These are phyloP conservation scores for Heterohyrax brucei DNA, from an alignment of 2,797 vertebrate species.

Conservation along the genomic window DNA sequence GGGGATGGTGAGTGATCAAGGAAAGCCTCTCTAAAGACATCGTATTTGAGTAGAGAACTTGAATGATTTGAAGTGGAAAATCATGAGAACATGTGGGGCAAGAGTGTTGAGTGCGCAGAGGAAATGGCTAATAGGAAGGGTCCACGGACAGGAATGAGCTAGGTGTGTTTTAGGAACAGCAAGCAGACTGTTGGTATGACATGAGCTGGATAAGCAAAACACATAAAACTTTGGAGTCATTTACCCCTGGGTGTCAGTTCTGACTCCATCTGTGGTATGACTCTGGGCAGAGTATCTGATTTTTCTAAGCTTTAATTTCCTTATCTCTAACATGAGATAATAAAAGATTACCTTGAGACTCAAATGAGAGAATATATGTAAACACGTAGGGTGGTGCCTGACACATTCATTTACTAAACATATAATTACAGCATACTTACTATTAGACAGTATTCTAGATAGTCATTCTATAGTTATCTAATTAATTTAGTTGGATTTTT, in stretches of 20 bases:
- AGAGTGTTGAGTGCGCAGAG: slow-evolving; percentile 3
- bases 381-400: slow-evolving; percentile 4
- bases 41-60: slow-evolving; percentile 44
- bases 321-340: slow-evolving; percentile 61
- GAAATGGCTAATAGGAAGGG: slow-evolving; percentile 6
- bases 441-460: background rate
- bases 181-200: background rate
- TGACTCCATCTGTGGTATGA: slow-evolving; percentile 61
- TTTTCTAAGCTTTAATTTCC: slow-evolving; percentile 56
- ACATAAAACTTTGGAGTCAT: slow-evolving; percentile 12
- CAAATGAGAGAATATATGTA: slow-evolving; percentile 52
- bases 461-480: slow-evolving; percentile 16
- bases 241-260: background rate
- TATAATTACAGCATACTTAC: background rate
- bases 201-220: slow-evolving; percentile 1
- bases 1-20: slow-evolving; percentile 1
- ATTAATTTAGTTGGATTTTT: slow-evolving; percentile 49
- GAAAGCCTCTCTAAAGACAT: slow-evolving; percentile 63
- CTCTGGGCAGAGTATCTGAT: slow-evolving; percentile 23
- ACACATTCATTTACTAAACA: slow-evolving; percentile 31
- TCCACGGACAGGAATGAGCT: background rate
- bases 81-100: background rate
- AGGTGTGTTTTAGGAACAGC: slow-evolving; percentile 42
- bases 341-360: slow-evolving; percentile 28
- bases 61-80: slow-evolving; percentile 51